Evolutionary conservation across 2,113 vertebrate species (phyloP).

Genomic region (Arothron firmamentum): DNA sequence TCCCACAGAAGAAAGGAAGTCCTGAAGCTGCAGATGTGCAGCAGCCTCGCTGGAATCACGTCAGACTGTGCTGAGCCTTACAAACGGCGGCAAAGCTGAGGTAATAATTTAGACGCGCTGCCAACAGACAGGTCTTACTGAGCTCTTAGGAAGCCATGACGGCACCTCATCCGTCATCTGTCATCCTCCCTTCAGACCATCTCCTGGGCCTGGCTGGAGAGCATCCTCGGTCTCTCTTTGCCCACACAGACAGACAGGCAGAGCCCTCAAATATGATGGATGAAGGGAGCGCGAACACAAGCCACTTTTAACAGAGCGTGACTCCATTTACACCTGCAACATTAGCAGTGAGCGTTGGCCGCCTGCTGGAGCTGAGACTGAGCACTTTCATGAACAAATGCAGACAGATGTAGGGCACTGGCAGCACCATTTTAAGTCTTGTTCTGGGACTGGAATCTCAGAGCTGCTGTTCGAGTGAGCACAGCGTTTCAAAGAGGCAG

Average conservation of each 20-base stretch:
- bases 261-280: slow-evolving; percentile 60
- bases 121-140: slow-evolving; percentile 63
- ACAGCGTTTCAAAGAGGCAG: background rate
- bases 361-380: slow-evolving; percentile 27
- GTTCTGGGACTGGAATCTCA: slow-evolving; percentile 4
- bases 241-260: slow-evolving; percentile 49
- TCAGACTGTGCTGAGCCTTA: slow-evolving; percentile 16
- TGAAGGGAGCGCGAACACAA: slow-evolving; percentile 46
- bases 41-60: slow-evolving; percentile 29
- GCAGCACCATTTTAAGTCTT: slow-evolving; percentile 19
- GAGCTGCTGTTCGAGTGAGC: background rate
- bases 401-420: slow-evolving; percentile 46
- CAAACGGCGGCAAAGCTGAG: slow-evolving; percentile 42
- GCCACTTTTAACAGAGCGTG: slow-evolving; percentile 58
- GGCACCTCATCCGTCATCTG: slow-evolving; percentile 69
- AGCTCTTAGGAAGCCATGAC: slow-evolving; percentile 66
- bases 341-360: slow-evolving; percentile 28
- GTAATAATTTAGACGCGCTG: slow-evolving; percentile 68
- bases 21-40: slow-evolving; percentile 30
- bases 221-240: slow-evolving; percentile 52
- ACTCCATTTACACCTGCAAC: slow-evolving; percentile 66
- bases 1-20: slow-evolving; percentile 26
- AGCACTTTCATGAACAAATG: slow-evolving; percentile 32
- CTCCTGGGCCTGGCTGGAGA: slow-evolving; percentile 60
- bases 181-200: slow-evolving; percentile 61